A percentile compares a stretch with the other conserved stretches of the same genome.
phyloP scores from a whole-genome alignment of 1,140 invertebrate genomes.

The Dysdera silvatica region DNA sequence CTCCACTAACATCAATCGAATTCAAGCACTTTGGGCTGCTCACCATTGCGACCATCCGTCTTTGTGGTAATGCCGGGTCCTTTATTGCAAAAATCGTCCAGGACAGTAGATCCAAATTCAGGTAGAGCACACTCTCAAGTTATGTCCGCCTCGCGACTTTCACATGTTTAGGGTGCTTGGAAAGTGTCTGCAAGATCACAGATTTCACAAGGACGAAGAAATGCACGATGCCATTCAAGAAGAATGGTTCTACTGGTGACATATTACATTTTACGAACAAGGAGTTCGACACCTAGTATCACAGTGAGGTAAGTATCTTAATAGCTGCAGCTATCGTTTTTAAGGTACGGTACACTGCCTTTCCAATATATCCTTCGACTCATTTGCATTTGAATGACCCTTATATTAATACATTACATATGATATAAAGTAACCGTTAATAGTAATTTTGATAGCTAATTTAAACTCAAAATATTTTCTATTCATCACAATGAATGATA shows the following conservation, averaged over 20 bases:
- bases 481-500: not conserved
- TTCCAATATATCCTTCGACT: not conserved
- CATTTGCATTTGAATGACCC: conserved; percentile 2
- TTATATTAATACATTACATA: no score
- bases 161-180: no score
- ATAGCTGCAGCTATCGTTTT: not conserved
- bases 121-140: no score
- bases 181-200: not conserved
- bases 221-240: not conserved
- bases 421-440: no score
- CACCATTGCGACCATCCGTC: not conserved
- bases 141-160: no score
- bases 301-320: not conserved
- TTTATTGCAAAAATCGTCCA: not conserved
- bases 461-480: no score
- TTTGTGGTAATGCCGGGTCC: not conserved
- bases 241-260: not conserved
- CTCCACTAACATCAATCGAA: not conserved
- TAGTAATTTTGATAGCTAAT: no score
- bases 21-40: not conserved
- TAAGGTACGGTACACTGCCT: not conserved
- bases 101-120: not conserved
- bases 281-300: not conserved
- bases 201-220: not conserved
- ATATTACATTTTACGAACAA: not conserved